Conservation (phyloP, 2,113 vertebrate genomes). For the Ptychochromis oligacanthus region DNA sequence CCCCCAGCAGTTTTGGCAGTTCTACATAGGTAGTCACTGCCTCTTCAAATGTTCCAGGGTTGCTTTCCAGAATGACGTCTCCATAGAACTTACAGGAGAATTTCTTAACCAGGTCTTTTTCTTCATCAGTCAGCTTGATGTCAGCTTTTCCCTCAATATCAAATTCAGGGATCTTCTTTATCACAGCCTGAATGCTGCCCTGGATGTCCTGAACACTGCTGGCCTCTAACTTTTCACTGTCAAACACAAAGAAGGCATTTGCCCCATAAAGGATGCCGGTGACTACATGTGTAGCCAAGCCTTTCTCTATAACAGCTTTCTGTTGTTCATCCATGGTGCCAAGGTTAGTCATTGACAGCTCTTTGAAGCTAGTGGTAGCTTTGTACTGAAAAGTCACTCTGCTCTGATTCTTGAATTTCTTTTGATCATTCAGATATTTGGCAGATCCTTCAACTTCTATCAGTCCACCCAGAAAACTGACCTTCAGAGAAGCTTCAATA, state of each 20-base stretch:
- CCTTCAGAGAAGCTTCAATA: slow-evolving; percentile 31
- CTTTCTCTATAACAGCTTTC: background rate
- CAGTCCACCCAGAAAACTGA: slow-evolving; percentile 27
- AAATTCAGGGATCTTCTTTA: slow-evolving; percentile 15
- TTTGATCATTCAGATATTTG: slow-evolving; percentile 36
- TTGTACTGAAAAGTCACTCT: slow-evolving; percentile 43
- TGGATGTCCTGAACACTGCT: background rate
- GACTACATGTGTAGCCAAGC: slow-evolving; percentile 46
- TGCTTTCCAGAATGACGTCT: slow-evolving; percentile 4
- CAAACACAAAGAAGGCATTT: too few relatives aligned
- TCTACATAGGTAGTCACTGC: background rate
- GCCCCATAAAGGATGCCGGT: slow-evolving; percentile 53
- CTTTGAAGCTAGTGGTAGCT: slow-evolving; percentile 30
- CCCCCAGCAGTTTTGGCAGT: slow-evolving; percentile 8
- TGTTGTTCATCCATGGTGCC: background rate
- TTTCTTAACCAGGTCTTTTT: background rate
- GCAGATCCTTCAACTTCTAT: slow-evolving; percentile 48
- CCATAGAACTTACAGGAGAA: slow-evolving; percentile 27
- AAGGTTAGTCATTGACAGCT: background rate
- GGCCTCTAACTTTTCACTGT: background rate
- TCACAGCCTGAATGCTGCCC: slow-evolving; percentile 1
- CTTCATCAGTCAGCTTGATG: background rate
- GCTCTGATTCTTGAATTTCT: slow-evolving; percentile 8
- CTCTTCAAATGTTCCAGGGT: slow-evolving; percentile 1
- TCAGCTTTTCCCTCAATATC: background rate